Conservation (phyloP, 2,113 vertebrate species). For the Athene noctua region DNA sequence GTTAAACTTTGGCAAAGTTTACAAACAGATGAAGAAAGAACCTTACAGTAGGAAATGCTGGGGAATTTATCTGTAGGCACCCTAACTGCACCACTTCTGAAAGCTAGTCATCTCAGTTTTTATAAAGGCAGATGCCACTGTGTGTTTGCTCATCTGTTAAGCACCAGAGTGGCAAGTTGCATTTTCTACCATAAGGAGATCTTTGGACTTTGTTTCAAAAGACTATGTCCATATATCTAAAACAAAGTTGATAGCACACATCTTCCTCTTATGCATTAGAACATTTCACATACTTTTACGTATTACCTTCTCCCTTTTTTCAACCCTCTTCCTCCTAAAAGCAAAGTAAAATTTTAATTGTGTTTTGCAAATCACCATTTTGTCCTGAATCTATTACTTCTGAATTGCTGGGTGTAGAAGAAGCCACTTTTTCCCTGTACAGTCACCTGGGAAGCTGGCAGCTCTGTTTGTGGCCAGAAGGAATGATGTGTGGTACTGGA, state of each 20-base stretch:
- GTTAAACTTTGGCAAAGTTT: slow-evolving; percentile 11
- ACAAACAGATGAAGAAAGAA: background rate
- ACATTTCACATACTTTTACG: background rate
- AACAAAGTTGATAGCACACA: background rate
- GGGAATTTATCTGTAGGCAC: background rate
- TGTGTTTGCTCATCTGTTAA: background rate
- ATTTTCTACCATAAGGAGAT: background rate
- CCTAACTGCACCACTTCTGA: background rate
- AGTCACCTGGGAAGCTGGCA: background rate
- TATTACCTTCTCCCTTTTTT: background rate
- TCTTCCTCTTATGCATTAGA: background rate
- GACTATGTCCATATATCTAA: background rate
- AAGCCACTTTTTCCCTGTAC: background rate
- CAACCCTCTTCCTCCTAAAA: background rate
- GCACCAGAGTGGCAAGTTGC: background rate
- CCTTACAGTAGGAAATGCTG: background rate
- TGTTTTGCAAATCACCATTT: background rate
- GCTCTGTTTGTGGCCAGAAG: background rate
- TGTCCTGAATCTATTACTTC: background rate
- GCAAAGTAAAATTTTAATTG: background rate
- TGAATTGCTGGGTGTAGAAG: background rate
- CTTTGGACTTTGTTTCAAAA: background rate
- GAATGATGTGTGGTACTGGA: background rate
- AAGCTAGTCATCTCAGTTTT: background rate
- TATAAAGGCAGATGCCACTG: background rate